phyloP scores from a whole-genome alignment of 2,888 invertebrate genomes.

The Archips xylosteana region DNA sequence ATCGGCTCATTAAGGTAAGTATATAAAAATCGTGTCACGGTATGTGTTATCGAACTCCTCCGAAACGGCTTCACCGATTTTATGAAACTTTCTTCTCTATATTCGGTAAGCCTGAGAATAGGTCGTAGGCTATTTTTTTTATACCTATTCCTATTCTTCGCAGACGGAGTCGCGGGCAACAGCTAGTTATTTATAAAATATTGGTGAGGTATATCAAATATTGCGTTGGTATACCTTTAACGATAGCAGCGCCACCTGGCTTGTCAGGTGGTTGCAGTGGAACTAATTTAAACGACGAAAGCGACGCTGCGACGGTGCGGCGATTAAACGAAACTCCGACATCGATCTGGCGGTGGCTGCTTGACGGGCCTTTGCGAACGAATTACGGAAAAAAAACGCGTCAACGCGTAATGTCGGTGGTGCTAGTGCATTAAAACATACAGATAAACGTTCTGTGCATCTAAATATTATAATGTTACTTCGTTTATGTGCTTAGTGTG shows the following conservation, averaged over 20 bases:
- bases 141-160: too few species aligned
- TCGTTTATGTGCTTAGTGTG: slow-evolving; percentile 80
- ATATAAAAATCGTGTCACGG: too few species aligned
- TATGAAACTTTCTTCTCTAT: too few species aligned
- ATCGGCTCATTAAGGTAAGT: too few species aligned
- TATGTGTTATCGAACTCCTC: too few species aligned
- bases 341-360: slow-evolving; percentile 80
- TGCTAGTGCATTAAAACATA: slow-evolving; percentile 78
- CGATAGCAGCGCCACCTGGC: slow-evolving; percentile 63
- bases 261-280: slow-evolving; percentile 47
- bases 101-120: too few species aligned
- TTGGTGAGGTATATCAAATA: slow-evolving; percentile 30
- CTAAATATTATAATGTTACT: slow-evolving; percentile 74
- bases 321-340: slow-evolving; percentile 73
- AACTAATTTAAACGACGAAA: slow-evolving; percentile 45
- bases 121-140: too few species aligned
- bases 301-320: slow-evolving; percentile 65
- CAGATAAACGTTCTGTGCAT: slow-evolving; percentile 71
- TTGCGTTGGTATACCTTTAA: slow-evolving; percentile 52
- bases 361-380: slow-evolving; percentile 71
- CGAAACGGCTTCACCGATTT: too few species aligned
- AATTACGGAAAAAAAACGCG: slow-evolving; percentile 72
- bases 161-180: too few species aligned
- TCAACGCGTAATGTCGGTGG: slow-evolving; percentile 76
- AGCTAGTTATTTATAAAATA: neutral